These are phyloP conservation scores for Ischnura elegans DNA, from an alignment of 2,888 invertebrate species.

Conservation along the genomic window DNA sequence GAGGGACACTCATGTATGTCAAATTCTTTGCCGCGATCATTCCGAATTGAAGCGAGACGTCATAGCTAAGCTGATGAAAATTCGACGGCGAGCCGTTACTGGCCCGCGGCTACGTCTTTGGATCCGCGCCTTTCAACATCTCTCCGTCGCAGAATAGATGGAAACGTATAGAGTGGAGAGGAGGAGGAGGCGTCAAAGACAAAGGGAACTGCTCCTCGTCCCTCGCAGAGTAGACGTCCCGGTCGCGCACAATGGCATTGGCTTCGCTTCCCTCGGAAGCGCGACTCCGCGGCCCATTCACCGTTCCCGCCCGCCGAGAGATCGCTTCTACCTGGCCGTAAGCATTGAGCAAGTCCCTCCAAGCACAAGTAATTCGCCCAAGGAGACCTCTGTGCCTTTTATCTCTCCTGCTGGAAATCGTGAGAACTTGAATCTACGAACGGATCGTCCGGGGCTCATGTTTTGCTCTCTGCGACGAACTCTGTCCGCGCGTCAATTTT, in stretches of 20 bases:
- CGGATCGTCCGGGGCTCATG: no score
- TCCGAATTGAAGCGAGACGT: no score
- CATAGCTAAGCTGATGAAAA: no score
- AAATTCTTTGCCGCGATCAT: no score
- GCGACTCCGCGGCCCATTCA: background rate
- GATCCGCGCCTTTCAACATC: background rate
- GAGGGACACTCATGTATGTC: no score
- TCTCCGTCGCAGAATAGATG: background rate
- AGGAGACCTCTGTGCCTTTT: no score
- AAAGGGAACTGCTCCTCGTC: background rate
- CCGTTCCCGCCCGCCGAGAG: conserved; percentile 30
- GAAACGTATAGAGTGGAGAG: background rate
- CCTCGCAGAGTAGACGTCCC: background rate
- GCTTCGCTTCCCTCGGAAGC: background rate
- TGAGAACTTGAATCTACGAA: no score
- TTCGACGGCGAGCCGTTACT: background rate
- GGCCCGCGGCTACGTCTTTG: background rate
- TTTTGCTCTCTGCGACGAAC: no score
- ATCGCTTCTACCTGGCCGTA: background rate
- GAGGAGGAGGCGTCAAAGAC: background rate
- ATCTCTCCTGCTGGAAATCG: no score
- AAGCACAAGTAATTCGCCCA: conserved; percentile 57
- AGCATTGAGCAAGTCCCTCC: conserved; percentile 57
- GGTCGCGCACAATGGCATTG: background rate
- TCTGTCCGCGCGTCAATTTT: no score